A percentile compares a stretch with the other conserved stretches of the same genome.
These are phyloP conservation scores for Aphaenogaster rudis DNA, from an alignment of 1,140 invertebrate species.

Conservation along the genomic window DNA sequence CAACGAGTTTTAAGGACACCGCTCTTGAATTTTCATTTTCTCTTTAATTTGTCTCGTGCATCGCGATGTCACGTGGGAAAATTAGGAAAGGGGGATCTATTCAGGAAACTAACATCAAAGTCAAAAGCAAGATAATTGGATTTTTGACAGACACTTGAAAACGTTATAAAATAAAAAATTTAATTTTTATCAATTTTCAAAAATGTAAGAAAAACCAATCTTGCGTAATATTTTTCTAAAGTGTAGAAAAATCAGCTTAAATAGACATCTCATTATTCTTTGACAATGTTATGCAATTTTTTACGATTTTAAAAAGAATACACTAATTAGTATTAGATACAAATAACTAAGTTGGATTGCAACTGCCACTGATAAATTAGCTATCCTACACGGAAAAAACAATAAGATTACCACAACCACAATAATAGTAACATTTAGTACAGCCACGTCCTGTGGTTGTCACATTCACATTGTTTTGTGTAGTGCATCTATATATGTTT, in stretches of 20 bases:
- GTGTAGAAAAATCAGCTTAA: neutral
- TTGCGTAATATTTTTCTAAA: neutral
- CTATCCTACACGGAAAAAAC: neutral
- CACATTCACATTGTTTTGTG: too few species aligned
- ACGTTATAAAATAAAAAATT: neutral
- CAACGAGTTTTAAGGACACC: conserved; percentile 69
- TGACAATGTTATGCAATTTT: neutral
- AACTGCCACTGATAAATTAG: neutral
- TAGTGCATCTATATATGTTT: too few species aligned
- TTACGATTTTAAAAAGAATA: neutral
- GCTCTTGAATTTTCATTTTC: conserved; percentile 62
- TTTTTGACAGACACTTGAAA: neutral
- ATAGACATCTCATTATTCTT: neutral
- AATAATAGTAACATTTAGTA: too few species aligned
- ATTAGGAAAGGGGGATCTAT: neutral
- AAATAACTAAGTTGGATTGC: neutral
- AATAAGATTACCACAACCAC: too few species aligned
- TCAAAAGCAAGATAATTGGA: conserved; percentile 13
- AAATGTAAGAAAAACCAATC: neutral
- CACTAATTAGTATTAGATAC: neutral
- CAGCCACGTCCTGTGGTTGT: too few species aligned
- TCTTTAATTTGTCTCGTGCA: conserved; percentile 54
- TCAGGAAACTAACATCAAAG: neutral
- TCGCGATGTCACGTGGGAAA: conserved; percentile 31
- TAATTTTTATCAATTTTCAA: neutral